A percentile compares a stretch with the other conserved stretches of the same genome.
Evolutionary conservation across 2,888 invertebrate genomes (phyloP).

Genomic region (Meiosimyza decipiens): DNA sequence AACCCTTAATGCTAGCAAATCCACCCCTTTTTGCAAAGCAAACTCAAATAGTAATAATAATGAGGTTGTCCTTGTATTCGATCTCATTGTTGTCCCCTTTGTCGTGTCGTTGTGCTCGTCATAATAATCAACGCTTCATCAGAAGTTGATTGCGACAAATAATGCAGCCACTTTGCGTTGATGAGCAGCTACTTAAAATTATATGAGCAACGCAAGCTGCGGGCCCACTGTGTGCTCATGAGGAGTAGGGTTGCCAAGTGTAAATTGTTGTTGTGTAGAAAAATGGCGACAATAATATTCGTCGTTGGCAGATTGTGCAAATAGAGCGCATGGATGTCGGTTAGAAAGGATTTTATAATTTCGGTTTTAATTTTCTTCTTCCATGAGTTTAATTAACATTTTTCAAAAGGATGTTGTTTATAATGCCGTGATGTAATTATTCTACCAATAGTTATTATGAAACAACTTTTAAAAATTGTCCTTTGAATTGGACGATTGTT

Average conservation of each 20-base stretch:
- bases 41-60: conserved; percentile 16
- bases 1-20: conserved; percentile 4
- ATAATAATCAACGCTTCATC: conserved; percentile 62
- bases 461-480: no score
- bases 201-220: conserved; percentile 8
- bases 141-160: conserved; percentile 65
- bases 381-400: no score
- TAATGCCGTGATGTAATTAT: neutral
- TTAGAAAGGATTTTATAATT: no score
- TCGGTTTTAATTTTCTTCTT: no score
- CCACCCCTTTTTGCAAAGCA: conserved; percentile 22
- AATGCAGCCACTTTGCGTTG: conserved; percentile 63
- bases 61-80: conserved; percentile 40
- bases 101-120: conserved; percentile 23
- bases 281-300: conserved; percentile 18
- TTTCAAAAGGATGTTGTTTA: neutral
- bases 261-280: neutral
- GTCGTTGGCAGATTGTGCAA: neutral
- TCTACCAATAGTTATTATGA: no score
- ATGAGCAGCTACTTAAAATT: conserved; percentile 45
- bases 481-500: no score
- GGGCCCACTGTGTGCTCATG: conserved; percentile 4
- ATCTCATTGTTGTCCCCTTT: conserved; percentile 40
- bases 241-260: conserved; percentile 2
- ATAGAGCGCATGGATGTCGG: neutral